These are phyloP conservation scores for Origma solitaria DNA, from an alignment of 2,113 vertebrate genomes.

Conservation along the genomic window DNA sequence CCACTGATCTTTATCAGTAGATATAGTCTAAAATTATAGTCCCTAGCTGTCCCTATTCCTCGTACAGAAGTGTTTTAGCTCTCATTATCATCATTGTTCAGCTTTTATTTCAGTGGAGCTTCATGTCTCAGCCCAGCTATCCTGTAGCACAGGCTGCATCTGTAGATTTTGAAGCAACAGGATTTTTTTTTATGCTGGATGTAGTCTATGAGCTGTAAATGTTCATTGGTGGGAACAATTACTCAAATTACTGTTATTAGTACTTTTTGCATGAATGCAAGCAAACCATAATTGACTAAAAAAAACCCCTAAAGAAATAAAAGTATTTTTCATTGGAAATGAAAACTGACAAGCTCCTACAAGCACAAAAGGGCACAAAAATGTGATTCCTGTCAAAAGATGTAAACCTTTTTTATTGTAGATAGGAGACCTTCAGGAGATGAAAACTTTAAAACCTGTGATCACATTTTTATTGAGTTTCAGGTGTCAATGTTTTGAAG, in stretches of 20 bases:
- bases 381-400: background rate
- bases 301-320: background rate
- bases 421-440: background rate
- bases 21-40: background rate
- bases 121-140: background rate
- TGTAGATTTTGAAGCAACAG: background rate
- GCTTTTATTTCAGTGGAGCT: background rate
- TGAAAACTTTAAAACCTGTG: background rate
- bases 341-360: background rate
- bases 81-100: background rate
- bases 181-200: background rate
- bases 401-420: background rate
- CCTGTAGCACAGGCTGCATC: background rate
- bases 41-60: background rate
- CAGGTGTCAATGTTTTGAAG: background rate
- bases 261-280: slow-evolving; percentile 12
- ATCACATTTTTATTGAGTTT: background rate
- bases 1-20: background rate
- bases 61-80: background rate
- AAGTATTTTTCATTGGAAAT: background rate
- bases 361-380: background rate
- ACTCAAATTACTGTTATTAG: slow-evolving; percentile 17
- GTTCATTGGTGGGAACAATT: background rate
- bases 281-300: background rate
- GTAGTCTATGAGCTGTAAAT: background rate